Conservation (phyloP, 2,888 invertebrate genomes). For the Adelognathus sp. region DNA sequence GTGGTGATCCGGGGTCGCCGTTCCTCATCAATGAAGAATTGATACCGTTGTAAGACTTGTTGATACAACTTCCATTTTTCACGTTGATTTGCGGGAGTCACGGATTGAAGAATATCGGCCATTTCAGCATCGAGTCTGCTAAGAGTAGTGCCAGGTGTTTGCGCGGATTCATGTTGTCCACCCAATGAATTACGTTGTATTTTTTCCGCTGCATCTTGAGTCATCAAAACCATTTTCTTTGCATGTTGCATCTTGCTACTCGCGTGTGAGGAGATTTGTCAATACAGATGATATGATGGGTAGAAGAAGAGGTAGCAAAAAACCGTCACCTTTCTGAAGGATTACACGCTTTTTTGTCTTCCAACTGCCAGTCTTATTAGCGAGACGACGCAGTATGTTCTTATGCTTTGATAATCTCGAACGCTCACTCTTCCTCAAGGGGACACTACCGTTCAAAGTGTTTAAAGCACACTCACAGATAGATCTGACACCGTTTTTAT, state of each 20-base stretch:
- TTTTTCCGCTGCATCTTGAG: neutral
- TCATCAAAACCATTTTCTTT: slow-evolving; percentile 14
- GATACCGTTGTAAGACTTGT: too few relatives aligned
- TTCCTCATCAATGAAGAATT: neutral
- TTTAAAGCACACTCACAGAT: neutral
- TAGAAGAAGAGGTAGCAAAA: neutral
- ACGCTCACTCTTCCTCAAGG: neutral
- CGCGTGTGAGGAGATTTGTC: neutral
- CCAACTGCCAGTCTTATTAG: too few relatives aligned
- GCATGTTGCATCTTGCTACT: slow-evolving; percentile 1
- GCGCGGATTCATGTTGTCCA: too few relatives aligned
- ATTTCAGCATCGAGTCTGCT: slow-evolving; percentile 7
- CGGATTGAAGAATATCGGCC: neutral
- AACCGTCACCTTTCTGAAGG: slow-evolving; percentile 77
- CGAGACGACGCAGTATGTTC: neutral
- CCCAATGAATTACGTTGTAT: too few relatives aligned
- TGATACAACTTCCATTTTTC: slow-evolving; percentile 3
- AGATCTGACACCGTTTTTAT: neutral
- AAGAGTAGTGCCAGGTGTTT: neutral
- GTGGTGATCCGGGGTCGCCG: too few relatives aligned
- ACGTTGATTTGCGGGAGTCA: neutral
- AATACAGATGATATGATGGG: neutral
- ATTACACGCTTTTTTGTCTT: neutral
- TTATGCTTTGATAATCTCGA: neutral
- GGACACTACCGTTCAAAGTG: neutral